Conservation (phyloP, 2,113 vertebrate species). For the Thamnaconus septentrionalis region DNA sequence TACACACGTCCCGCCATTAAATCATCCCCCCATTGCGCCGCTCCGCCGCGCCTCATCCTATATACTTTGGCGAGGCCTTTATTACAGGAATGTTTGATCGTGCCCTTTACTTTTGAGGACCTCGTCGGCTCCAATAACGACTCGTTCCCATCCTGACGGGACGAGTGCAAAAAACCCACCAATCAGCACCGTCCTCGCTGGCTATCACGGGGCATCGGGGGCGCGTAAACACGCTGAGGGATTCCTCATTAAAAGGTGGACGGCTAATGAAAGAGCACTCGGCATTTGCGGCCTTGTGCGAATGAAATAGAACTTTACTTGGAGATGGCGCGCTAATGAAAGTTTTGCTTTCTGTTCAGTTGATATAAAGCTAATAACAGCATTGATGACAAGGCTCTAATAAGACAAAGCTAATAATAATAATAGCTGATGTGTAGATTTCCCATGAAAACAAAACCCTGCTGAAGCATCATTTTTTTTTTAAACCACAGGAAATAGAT, state of each 20-base stretch:
- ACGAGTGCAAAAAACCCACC: conserved; percentile 31
- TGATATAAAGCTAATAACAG: conserved; percentile 54
- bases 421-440: conserved; percentile 16
- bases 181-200: conserved; percentile 48
- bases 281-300: conserved; percentile 54
- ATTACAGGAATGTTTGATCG: conserved; percentile 62
- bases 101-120: conserved; percentile 35
- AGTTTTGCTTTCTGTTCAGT: conserved; percentile 21
- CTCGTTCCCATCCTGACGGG: conserved; percentile 40
- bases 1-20: conserved; percentile 48
- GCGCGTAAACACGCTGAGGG: conserved; percentile 55
- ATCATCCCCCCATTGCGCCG: conserved; percentile 18
- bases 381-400: conserved; percentile 61
- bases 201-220: conserved; percentile 44
- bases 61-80: conserved; percentile 30
- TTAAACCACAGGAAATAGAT: conserved; percentile 4
- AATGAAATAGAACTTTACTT: conserved; percentile 55
- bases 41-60: conserved; percentile 34
- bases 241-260: conserved; percentile 62
- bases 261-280: conserved; percentile 59
- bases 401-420: conserved; percentile 44
- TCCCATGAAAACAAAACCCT: conserved; percentile 16
- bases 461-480: conserved; percentile 14
- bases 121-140: conserved; percentile 55
- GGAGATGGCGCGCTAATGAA: conserved; percentile 56